These are phyloP conservation scores for Standfussiana lucernea DNA, from an alignment of 2,888 invertebrate genomes.

Conservation along the genomic window DNA sequence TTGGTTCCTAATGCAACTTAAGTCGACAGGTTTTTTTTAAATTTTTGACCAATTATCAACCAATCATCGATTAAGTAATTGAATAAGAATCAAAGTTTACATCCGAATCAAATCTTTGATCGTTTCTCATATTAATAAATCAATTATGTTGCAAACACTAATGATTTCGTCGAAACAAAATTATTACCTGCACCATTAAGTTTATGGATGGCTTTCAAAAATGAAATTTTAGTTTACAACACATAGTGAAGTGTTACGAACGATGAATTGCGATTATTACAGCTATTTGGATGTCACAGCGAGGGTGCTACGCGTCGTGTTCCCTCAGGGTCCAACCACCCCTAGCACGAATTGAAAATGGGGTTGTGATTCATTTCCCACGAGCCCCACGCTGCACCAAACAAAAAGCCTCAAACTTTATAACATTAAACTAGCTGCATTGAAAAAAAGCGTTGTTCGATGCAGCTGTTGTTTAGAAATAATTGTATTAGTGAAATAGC, in stretches of 20 bases:
- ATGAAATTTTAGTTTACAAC: conserved; percentile 63
- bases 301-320: conserved; percentile 84
- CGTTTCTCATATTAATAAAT: conserved; percentile 21
- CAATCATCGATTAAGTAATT: conserved; percentile 6
- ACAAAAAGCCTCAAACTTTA: conserved; percentile 83
- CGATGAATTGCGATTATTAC: conserved; percentile 86
- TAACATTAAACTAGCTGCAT: conserved; percentile 75
- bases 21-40: background rate
- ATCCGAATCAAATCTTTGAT: conserved; percentile 28
- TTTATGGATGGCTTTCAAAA: conserved; percentile 41
- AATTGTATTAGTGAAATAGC: conserved; percentile 28
- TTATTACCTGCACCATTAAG: conserved; percentile 22
- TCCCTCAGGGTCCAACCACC: conserved; percentile 80
- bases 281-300: conserved; percentile 84
- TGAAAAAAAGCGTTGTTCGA: conserved; percentile 69
- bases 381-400: conserved; percentile 81
- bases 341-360: conserved; percentile 87
- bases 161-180: conserved; percentile 36
- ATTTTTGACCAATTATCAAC: conserved; percentile 1
- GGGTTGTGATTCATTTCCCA: conserved; percentile 91
- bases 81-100: conserved; percentile 28
- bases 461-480: conserved; percentile 66
- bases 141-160: conserved; percentile 30
- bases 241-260: conserved; percentile 72
- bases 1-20: background rate